Evolutionary conservation across 2,888 invertebrate genomes (phyloP).

Genomic region (Macrophya annulata): DNA sequence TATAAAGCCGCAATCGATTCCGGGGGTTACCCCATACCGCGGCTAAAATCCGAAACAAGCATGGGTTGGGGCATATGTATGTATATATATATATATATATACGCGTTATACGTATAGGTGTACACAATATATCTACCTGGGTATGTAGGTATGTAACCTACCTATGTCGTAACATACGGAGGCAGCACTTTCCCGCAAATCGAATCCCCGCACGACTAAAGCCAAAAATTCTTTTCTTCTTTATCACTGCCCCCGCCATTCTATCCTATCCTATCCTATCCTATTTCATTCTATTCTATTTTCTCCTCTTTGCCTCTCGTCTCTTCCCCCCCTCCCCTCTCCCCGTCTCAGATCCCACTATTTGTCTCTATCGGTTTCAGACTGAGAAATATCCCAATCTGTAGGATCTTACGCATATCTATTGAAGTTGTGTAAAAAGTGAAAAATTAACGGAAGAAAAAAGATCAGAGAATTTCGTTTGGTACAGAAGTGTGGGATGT

Average conservation of each 20-base stretch:
- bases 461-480: neutral
- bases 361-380: neutral
- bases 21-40: conserved; percentile 48
- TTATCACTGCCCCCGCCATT: neutral
- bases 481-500: too few relatives aligned
- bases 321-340: too few relatives aligned
- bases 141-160: neutral
- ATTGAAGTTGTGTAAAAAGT: neutral
- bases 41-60: conserved; percentile 40
- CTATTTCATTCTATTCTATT: neutral
- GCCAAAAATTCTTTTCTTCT: conserved; percentile 14
- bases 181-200: conserved; percentile 7
- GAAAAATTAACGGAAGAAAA: neutral
- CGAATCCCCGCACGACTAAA: neutral
- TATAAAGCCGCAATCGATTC: conserved; percentile 55
- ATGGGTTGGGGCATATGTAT: neutral
- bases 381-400: too few relatives aligned
- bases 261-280: neutral
- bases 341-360: too few relatives aligned
- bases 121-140: neutral
- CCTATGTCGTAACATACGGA: neutral
- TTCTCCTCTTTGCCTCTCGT: too few relatives aligned
- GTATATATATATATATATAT: neutral
- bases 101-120: neutral
- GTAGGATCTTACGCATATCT: too few relatives aligned